Evolutionary conservation across 2,888 invertebrate species (phyloP).

Genomic region (Drosophila kambysellisi): DNA sequence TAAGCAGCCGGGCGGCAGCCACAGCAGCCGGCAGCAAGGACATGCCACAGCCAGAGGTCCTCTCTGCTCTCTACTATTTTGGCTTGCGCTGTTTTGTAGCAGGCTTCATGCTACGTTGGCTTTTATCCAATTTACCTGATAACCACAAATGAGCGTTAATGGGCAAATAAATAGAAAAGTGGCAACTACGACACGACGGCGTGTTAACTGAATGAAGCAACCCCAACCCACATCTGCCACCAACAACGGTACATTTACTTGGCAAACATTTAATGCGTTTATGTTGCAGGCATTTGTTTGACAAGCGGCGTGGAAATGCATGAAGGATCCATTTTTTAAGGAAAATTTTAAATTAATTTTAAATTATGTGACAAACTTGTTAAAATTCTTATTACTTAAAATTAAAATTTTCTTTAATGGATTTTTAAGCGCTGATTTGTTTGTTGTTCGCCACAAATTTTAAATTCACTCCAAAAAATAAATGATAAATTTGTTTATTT

Average conservation of each 20-base stretch:
- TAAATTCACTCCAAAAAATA: neutral
- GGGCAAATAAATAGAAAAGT: slow-evolving; percentile 81
- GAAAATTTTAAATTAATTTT: slow-evolving; percentile 13
- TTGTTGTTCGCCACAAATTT: neutral
- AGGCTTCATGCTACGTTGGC: slow-evolving; percentile 77
- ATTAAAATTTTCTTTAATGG: neutral
- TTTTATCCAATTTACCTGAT: slow-evolving; percentile 81
- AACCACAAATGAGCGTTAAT: slow-evolving; percentile 80
- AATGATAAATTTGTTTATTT: neutral
- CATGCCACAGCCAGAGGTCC: slow-evolving; percentile 33
- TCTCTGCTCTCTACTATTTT: slow-evolving; percentile 9
- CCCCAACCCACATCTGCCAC: too few relatives aligned
- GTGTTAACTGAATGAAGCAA: slow-evolving; percentile 65
- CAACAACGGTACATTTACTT: slow-evolving; percentile 66
- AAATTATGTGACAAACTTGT: slow-evolving; percentile 1
- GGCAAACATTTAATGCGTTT: slow-evolving; percentile 71
- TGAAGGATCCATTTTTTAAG: slow-evolving; percentile 34
- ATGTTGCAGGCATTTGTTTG: slow-evolving; percentile 34
- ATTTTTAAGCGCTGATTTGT: fast-evolving
- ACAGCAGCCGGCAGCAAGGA: slow-evolving; percentile 8
- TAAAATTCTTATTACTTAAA: neutral
- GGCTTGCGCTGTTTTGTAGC: slow-evolving; percentile 39
- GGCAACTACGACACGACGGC: slow-evolving; percentile 73
- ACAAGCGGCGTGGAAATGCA: slow-evolving; percentile 30
- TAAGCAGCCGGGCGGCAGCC: slow-evolving; percentile 52